Percentiles rank a stretch among this genome's conserved stretches.
phyloP scores from a whole-genome alignment of 2,888 invertebrate species.

The Leptarthrus brevirostris region DNA sequence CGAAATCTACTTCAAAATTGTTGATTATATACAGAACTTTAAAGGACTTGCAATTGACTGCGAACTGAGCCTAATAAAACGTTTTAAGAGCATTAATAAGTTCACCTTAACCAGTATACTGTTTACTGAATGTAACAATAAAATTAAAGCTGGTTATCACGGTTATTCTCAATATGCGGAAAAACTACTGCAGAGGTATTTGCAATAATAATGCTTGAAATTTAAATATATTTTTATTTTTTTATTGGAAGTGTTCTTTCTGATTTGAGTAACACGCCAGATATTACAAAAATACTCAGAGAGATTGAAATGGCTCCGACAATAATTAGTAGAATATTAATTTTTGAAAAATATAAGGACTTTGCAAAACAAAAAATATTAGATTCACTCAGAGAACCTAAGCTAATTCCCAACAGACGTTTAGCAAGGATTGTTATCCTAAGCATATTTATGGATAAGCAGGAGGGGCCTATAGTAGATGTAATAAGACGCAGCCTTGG shows the following conservation, averaged over 20 bases:
- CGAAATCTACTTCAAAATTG: constrained; percentile 69
- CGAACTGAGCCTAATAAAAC: constrained; percentile 71
- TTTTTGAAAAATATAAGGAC: constrained; percentile 61
- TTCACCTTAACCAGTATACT: constrained; percentile 78
- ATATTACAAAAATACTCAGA: too few relatives aligned
- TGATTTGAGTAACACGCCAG: too few relatives aligned
- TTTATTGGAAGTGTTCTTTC: not conserved
- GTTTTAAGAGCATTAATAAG: constrained; percentile 71
- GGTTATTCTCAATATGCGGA: constrained; percentile 72
- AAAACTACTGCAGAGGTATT: constrained; percentile 69
- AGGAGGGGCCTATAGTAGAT: constrained; percentile 86
- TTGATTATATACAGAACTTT: constrained; percentile 70
- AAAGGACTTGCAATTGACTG: constrained; percentile 72
- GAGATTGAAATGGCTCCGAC: constrained; percentile 61
- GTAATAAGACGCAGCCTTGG: constrained; percentile 82
- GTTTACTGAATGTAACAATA: constrained; percentile 73
- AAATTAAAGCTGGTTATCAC: constrained; percentile 73
- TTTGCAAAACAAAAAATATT: constrained; percentile 59
- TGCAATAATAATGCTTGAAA: not conserved
- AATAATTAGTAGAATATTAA: constrained; percentile 60
- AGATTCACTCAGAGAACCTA: constrained; percentile 62
- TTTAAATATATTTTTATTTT: not conserved
- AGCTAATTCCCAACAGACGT: constrained; percentile 61
- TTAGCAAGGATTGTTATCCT: constrained; percentile 66
- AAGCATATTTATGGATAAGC: constrained; percentile 84